Conservation (phyloP, 2,888 invertebrate genomes). For the Heteropelma amictum region DNA sequence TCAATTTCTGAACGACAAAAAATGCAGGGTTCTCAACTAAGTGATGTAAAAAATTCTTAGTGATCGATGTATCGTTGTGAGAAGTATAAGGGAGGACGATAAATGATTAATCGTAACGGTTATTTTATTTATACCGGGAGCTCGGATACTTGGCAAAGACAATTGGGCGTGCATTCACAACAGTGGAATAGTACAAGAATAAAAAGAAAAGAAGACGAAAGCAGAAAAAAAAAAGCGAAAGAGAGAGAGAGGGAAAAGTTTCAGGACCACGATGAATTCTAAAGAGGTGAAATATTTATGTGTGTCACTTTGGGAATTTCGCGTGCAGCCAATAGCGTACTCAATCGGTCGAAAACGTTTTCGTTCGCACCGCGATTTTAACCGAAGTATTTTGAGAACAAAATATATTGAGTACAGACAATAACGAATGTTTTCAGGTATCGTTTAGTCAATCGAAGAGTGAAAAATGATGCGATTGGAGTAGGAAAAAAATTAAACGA, state of each 20-base stretch:
- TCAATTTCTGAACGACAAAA: too few species aligned
- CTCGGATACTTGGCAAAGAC: slow-evolving; percentile 54
- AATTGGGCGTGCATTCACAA: slow-evolving; percentile 37
- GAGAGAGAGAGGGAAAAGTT: background rate
- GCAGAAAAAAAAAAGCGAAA: background rate
- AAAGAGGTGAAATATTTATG: slow-evolving; percentile 35
- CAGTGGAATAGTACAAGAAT: slow-evolving; percentile 18
- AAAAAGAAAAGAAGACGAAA: background rate
- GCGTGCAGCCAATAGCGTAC: too few species aligned
- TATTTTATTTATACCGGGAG: slow-evolving; percentile 29
- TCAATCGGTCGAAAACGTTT: too few species aligned
- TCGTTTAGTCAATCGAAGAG: too few species aligned
- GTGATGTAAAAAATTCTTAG: background rate
- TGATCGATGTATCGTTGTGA: background rate
- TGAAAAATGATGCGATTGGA: too few species aligned
- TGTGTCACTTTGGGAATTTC: slow-evolving; percentile 9
- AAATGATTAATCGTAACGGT: slow-evolving; percentile 50
- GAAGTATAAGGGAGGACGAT: slow-evolving; percentile 4
- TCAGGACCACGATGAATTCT: slow-evolving; percentile 46
- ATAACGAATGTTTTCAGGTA: too few species aligned
- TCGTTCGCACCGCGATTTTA: too few species aligned
- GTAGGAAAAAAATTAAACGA: too few species aligned
- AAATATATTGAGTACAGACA: too few species aligned
- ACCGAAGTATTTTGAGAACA: too few species aligned
- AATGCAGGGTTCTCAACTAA: too few species aligned